Percentiles rank a stretch among this genome's conserved stretches.
Evolutionary conservation across 2,888 invertebrate species (phyloP).

Genomic region (Ephialtes manifestator): DNA sequence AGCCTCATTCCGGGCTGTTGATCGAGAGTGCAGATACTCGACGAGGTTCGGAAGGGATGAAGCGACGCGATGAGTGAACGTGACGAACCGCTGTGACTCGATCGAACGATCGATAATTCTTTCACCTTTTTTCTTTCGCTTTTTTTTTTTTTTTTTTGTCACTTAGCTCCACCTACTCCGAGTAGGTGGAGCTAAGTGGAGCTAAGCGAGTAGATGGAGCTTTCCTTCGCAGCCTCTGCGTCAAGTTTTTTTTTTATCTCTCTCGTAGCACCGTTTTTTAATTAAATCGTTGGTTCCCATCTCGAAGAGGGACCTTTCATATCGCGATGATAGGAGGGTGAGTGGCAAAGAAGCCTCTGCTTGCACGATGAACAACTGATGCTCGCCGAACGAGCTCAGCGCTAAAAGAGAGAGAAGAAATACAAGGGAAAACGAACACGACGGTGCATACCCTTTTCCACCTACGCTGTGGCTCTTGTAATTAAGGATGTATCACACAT

Average conservation of each 20-base stretch:
- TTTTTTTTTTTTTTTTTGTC: not conserved
- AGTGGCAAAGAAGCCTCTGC: not conserved
- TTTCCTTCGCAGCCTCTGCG: not conserved
- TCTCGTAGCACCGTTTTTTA: conserved; percentile 25
- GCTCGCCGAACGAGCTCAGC: conserved; percentile 3
- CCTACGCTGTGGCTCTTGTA: conserved; percentile 33
- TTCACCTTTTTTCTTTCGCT: not conserved
- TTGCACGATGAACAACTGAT: conserved; percentile 37
- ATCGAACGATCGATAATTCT: not conserved
- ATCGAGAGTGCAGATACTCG: conserved; percentile 9
- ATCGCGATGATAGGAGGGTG: conserved; percentile 1
- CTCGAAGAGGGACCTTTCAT: conserved; percentile 27
- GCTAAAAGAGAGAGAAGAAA: conserved; percentile 8
- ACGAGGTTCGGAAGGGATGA: not conserved
- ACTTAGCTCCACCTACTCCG: not conserved
- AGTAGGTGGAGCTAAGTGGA: too few species aligned
- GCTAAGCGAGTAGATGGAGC: too few species aligned
- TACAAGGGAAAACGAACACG: not conserved
- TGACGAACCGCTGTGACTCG: not conserved
- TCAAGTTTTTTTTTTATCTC: conserved; percentile 15
- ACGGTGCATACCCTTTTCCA: not conserved
- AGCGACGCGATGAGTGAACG: not conserved
- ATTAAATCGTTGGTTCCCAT: conserved; percentile 42
- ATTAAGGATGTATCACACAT: conserved; percentile 18
- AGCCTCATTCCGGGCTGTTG: conserved; percentile 7